These are phyloP conservation scores for Rapana venosa DNA, from an alignment of 2,888 invertebrate species.

Conservation along the genomic window DNA sequence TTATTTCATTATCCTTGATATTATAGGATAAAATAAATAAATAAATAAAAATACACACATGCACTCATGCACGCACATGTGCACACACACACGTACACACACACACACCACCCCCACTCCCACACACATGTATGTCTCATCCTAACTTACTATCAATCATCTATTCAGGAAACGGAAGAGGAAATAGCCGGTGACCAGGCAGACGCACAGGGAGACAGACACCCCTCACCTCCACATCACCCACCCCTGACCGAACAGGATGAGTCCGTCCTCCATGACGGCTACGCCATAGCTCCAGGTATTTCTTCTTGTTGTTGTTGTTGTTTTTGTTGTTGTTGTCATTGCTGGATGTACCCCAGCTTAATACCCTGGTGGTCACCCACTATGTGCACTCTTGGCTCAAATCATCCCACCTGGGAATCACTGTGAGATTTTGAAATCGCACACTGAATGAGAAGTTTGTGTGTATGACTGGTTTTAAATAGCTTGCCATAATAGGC, in stretches of 20 bases:
- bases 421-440: too few relatives aligned
- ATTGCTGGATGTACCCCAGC: too few relatives aligned
- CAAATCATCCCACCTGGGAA: too few relatives aligned
- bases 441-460: too few relatives aligned
- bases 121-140: too few relatives aligned
- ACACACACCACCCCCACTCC: not conserved
- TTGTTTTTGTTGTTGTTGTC: too few relatives aligned
- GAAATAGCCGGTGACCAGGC: conserved; percentile 49
- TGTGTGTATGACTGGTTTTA: too few relatives aligned
- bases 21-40: too few relatives aligned
- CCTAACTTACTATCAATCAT: not conserved
- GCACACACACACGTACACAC: not conserved
- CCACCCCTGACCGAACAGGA: not conserved
- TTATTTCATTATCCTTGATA: too few relatives aligned
- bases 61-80: not conserved
- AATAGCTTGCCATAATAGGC: too few relatives aligned
- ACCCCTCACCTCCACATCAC: conserved; percentile 19
- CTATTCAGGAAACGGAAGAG: conserved; percentile 20
- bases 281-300: conserved; percentile 72
- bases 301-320: not conserved
- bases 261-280: conserved; percentile 62
- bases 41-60: not conserved
- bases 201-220: conserved; percentile 52
- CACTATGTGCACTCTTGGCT: too few relatives aligned
- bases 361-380: too few relatives aligned